Evolutionary conservation across 2,888 invertebrate genomes (phyloP).

Genomic region (Aplocera efformata): DNA sequence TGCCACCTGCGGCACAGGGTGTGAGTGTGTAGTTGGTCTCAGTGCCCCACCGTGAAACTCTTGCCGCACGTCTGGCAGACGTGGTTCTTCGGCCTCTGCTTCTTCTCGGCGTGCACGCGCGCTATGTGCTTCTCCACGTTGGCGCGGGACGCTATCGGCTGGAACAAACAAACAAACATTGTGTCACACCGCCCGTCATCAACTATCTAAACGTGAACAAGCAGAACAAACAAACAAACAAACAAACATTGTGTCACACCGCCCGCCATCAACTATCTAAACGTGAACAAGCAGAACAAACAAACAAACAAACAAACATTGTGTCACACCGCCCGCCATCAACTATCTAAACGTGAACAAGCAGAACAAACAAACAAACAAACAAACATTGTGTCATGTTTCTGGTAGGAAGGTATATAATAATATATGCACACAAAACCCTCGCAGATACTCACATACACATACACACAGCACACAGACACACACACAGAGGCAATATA

Average conservation of each 20-base stretch:
- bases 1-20: too few species aligned
- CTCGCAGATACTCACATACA: too few species aligned
- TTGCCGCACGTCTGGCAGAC: constrained; percentile 62
- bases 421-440: too few species aligned
- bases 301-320: constrained; percentile 12
- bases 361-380: constrained; percentile 10
- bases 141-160: constrained; percentile 68
- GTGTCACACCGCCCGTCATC: too few species aligned
- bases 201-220: too few species aligned
- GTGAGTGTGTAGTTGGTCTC: too few species aligned
- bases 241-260: constrained; percentile 2
- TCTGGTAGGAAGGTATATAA: too few species aligned
- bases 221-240: constrained; percentile 10
- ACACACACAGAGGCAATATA: too few species aligned
- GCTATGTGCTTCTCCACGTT: constrained; percentile 70
- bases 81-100: constrained; percentile 63
- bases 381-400: constrained; percentile 2
- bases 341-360: too few species aligned
- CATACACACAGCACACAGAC: too few species aligned
- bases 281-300: neutral
- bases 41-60: constrained; percentile 52
- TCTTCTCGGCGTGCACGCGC: constrained; percentile 65
- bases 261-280: too few species aligned
- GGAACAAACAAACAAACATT: constrained; percentile 15
- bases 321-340: too few species aligned